Conservation (phyloP, 2,113 vertebrate species). For the Boulengeromyrus knoepffleri region DNA sequence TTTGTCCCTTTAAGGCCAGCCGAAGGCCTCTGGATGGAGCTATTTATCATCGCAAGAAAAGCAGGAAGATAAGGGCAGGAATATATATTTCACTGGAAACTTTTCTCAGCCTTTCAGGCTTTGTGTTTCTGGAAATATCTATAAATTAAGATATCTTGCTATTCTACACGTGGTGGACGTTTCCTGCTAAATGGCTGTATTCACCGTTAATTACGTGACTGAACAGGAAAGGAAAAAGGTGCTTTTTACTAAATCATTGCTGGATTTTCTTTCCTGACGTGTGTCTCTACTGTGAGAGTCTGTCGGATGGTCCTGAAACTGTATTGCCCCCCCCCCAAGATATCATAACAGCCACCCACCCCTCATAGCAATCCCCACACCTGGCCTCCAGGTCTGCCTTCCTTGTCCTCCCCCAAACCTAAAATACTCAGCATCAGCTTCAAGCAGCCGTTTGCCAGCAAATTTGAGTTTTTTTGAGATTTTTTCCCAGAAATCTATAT, state of each 20-base stretch:
- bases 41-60: constrained; percentile 66
- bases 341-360: no score
- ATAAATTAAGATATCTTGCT: background rate
- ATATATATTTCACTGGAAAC: constrained; percentile 53
- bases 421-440: background rate
- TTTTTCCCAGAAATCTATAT: background rate
- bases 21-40: constrained; percentile 50
- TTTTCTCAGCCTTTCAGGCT: constrained; percentile 37
- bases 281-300: background rate
- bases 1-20: constrained; percentile 72
- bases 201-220: background rate
- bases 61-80: constrained; percentile 44
- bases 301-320: background rate
- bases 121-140: background rate
- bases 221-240: background rate
- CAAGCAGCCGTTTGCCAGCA: background rate
- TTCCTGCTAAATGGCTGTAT: background rate
- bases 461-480: background rate
- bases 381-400: background rate
- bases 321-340: background rate
- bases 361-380: background rate
- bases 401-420: background rate
- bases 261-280: background rate
- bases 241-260: background rate
- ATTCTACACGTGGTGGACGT: constrained; percentile 25